Base-by-base conservation (phyloP, 2,888 invertebrate genomes). In the Biston stratarius region DNA sequence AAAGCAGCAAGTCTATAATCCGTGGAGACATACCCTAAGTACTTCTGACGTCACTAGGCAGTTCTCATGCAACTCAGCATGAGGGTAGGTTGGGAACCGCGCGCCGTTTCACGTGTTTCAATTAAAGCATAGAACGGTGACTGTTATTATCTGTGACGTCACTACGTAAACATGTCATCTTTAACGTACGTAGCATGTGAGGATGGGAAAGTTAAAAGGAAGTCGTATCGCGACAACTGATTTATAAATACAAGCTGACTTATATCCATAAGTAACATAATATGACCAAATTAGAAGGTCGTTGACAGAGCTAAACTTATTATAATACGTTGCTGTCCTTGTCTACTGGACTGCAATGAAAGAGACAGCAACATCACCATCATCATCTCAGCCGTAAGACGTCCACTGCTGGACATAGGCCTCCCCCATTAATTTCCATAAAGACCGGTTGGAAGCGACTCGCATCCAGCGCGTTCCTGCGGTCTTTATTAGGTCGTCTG, bases 11-110 rank as follows among this genome's bases (percentile, higher is more conserved):
- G 12, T 9, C 15, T 10, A 45, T 14, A 12, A 12, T 10, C 2
- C 15, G 58, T 58, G 38, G 24, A 58, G 9, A 48, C 48, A 15
- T 15, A 11, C 12, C 15, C 42, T 42, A 48, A 38, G 34, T 38
- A 45, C 34, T 6, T 9, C 11, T 42, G 53, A 62, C 62, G 62
- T 62, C 55, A 66, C 61, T 33, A 15, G 12, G 9, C 9, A 47
- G 36, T 62, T 67, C 61, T 59, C 67, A 61, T 66, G 51, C n/a
- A 24, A 34, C 48, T n/a, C 51, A 42, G 6, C n/a, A 40, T 56
- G 58, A 62, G 67, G 67, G 62, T 59, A 67, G 61, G 36, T 53
- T 58, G 61, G 40, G 62, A 67, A 62, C 38, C 24, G 45, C 48
- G 45, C 40, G 14, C 49, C 6, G 56, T 42, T 61, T 45, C 65